These are phyloP conservation scores for Taurulus bubalis DNA, from an alignment of 2,113 vertebrate genomes.

Conservation along the genomic window DNA sequence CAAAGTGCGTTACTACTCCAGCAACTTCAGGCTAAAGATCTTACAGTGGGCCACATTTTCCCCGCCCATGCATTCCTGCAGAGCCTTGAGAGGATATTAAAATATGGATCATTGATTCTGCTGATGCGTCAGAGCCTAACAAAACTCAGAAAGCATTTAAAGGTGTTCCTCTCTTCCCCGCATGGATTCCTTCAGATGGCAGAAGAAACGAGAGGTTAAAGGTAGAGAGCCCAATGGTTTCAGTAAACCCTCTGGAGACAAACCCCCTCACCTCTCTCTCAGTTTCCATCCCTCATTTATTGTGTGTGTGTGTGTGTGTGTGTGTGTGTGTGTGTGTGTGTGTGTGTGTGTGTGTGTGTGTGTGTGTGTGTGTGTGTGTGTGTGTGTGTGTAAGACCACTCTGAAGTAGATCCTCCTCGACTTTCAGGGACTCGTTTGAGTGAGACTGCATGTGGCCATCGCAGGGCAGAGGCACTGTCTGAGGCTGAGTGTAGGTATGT, in stretches of 20 bases:
- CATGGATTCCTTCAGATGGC: conserved; percentile 8
- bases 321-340: conserved; percentile 40
- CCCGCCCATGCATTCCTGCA: neutral
- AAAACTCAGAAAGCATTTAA: conserved; percentile 16
- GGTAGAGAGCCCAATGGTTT: conserved; percentile 51
- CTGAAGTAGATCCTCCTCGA: conserved; percentile 36
- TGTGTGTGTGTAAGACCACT: conserved; percentile 19
- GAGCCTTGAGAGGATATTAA: neutral
- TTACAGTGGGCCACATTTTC: neutral
- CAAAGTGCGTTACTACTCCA: neutral
- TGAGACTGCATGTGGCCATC: conserved; percentile 21
- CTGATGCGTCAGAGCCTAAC: neutral
- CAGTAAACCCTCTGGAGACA: conserved; percentile 55
- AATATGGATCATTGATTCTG: conserved; percentile 21
- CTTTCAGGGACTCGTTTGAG: conserved; percentile 49
- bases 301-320: conserved; percentile 12
- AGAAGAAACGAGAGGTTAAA: conserved; percentile 46
- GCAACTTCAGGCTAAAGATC: neutral
- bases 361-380: conserved; percentile 35
- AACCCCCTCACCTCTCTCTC: conserved; percentile 42
- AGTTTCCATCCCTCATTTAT: conserved; percentile 36
- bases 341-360: conserved; percentile 3
- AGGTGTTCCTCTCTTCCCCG: conserved; percentile 20
- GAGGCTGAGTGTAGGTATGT: conserved; percentile 56
- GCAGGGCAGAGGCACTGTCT: conserved; percentile 18